A percentile compares a stretch with the other conserved stretches of the same genome.
These are phyloP conservation scores for Sorex araneus DNA, from an alignment of 2,113 vertebrate species.

Conservation along the genomic window DNA sequence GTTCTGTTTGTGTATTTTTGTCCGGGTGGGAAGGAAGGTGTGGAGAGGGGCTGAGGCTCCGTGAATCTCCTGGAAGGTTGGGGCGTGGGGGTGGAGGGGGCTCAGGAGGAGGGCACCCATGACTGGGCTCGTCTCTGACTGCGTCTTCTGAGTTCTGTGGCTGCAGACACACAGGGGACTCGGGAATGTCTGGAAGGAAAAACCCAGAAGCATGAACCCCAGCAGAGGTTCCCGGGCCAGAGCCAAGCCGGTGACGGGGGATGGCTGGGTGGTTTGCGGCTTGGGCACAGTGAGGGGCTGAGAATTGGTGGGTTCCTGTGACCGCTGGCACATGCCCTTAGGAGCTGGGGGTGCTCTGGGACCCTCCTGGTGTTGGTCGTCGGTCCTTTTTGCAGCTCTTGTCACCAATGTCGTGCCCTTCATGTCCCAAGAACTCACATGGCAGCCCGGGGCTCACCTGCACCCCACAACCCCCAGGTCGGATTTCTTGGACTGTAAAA, in stretches of 20 bases:
- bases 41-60: neutral
- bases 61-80: neutral
- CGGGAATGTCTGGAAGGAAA: neutral
- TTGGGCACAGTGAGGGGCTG: neutral
- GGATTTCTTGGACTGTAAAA: neutral
- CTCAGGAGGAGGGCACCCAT: neutral
- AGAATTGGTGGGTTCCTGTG: neutral
- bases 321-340: neutral
- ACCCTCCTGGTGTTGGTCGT: accelerated
- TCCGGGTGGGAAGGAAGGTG: neutral
- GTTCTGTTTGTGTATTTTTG: neutral
- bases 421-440: neutral
- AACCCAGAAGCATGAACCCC: too few relatives aligned
- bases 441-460: too few relatives aligned
- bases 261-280: too few relatives aligned
- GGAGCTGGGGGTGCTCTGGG: neutral
- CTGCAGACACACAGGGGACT: neutral
- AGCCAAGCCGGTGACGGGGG: too few relatives aligned
- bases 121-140: accelerated
- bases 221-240: too few relatives aligned
- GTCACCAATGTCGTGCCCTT: too few relatives aligned
- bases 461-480: too few relatives aligned
- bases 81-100: neutral
- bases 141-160: neutral
- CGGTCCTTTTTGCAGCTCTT: too few relatives aligned